Evolutionary conservation across 2,113 vertebrate genomes (phyloP).

Genomic region (Fulica atra): DNA sequence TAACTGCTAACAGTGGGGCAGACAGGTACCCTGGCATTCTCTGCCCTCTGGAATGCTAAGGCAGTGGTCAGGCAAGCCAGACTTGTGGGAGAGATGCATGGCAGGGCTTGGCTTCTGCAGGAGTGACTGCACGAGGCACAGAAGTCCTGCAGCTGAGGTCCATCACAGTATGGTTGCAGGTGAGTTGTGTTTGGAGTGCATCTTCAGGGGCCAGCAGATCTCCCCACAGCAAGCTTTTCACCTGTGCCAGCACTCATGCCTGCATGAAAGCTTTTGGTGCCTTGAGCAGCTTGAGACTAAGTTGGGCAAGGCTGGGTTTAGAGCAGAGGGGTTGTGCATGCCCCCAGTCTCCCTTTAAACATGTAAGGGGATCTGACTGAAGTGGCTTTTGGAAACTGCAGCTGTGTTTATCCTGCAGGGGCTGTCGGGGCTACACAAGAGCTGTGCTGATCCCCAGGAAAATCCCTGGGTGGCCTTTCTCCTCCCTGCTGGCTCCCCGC

Average conservation of each 20-base stretch:
- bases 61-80: background rate
- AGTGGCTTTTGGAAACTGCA: background rate
- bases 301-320: background rate
- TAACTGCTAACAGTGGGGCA: background rate
- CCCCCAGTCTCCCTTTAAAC: too few species aligned
- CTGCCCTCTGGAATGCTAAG: background rate
- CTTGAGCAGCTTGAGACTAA: background rate
- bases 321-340: background rate
- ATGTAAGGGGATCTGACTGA: background rate
- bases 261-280: background rate
- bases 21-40: background rate
- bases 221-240: background rate
- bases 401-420: background rate
- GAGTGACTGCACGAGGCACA: background rate
- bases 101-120: background rate
- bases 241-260: background rate
- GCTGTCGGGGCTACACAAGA: background rate
- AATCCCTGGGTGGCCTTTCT: background rate
- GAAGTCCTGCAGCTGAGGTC: background rate
- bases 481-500: background rate
- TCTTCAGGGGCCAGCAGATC: background rate
- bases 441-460: background rate
- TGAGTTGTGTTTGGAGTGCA: background rate
- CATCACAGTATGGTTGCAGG: fast-evolving
- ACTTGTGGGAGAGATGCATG: background rate